Evolutionary conservation across 2,888 invertebrate genomes (phyloP).

Genomic region (Amiota communis): DNA sequence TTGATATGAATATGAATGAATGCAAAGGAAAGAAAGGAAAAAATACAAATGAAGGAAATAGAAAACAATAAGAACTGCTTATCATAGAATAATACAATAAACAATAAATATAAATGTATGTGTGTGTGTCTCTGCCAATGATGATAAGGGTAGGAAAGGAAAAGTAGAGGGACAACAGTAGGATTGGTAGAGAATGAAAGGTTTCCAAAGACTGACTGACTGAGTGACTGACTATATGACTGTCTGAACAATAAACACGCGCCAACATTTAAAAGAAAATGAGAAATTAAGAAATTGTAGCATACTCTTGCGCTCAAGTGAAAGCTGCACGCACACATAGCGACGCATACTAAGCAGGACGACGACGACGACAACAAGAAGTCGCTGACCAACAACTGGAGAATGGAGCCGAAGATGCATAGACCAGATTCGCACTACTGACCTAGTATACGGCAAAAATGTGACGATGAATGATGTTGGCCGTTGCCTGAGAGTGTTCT

Average conservation of each 20-base stretch:
- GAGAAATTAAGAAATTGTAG: slow-evolving; percentile 48
- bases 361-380: not conserved
- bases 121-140: slow-evolving; percentile 44
- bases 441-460: slow-evolving; percentile 58
- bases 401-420: not conserved
- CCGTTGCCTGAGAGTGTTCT: not conserved
- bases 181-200: no score
- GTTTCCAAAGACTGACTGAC: not conserved
- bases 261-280: not conserved
- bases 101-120: slow-evolving; percentile 48
- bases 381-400: not conserved
- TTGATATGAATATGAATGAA: slow-evolving; percentile 34
- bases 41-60: slow-evolving; percentile 40
- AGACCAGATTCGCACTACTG: slow-evolving; percentile 56
- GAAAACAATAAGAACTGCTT: slow-evolving; percentile 46
- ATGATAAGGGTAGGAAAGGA: no score
- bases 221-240: not conserved
- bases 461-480: not conserved
- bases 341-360: slow-evolving; percentile 45
- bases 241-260: not conserved
- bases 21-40: slow-evolving; percentile 31
- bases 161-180: slow-evolving; percentile 16
- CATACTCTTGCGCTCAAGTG: slow-evolving; percentile 42
- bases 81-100: slow-evolving; percentile 54
- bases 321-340: not conserved